phyloP scores from a whole-genome alignment of 2,797 vertebrate genomes.

The Amblyraja radiata region DNA sequence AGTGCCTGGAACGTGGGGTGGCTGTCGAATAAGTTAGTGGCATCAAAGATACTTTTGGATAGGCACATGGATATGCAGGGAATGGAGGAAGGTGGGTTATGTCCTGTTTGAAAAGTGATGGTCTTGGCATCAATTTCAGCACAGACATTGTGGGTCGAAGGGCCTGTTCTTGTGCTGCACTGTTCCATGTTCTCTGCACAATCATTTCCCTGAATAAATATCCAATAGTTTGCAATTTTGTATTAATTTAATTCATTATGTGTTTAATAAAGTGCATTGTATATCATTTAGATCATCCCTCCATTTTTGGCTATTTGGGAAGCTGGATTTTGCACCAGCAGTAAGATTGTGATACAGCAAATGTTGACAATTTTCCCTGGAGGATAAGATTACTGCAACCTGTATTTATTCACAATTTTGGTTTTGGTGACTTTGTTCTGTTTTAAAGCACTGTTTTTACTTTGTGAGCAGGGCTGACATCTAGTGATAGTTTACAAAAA shows the following conservation, averaged over 20 bases:
- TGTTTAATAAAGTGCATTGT: too few relatives aligned
- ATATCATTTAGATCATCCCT: neutral
- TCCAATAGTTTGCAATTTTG: neutral
- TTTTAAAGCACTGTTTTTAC: slow-evolving; percentile 2
- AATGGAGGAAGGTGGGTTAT: too few relatives aligned
- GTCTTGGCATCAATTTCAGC: too few relatives aligned
- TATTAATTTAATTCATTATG: too few relatives aligned
- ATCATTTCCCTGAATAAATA: neutral
- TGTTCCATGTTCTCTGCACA: too few relatives aligned
- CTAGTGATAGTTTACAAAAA: slow-evolving; percentile 29
- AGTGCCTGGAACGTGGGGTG: too few relatives aligned
- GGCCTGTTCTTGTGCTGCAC: too few relatives aligned
- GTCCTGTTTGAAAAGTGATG: too few relatives aligned
- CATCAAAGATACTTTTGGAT: too few relatives aligned
- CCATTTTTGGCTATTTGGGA: neutral
- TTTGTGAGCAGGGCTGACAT: slow-evolving; percentile 33
- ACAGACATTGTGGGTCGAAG: too few relatives aligned
- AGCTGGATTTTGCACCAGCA: neutral
- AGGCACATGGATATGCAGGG: too few relatives aligned
- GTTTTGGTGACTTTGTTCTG: neutral
- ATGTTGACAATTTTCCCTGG: neutral
- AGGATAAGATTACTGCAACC: neutral
- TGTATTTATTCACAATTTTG: neutral
- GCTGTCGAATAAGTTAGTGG: too few relatives aligned
- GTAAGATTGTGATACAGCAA: neutral